A percentile compares a stretch with the other conserved stretches of the same genome.
phyloP scores from a whole-genome alignment of 2,113 vertebrate species.

The Petrocephalus microphthalmus region DNA sequence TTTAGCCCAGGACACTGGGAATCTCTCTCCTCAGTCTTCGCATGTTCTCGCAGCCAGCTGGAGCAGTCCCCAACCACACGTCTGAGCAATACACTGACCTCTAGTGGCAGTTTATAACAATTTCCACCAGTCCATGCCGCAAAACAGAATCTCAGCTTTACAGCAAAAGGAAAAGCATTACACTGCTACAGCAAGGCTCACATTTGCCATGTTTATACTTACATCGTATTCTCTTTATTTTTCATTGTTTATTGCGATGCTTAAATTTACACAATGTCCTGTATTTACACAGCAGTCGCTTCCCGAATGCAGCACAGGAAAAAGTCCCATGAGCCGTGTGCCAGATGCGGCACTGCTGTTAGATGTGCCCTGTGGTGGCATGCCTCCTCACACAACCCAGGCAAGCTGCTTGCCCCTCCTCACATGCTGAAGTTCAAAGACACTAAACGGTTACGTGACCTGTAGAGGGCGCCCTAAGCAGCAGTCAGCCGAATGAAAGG shows the following conservation, averaged over 20 bases:
- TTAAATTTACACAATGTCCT: neutral
- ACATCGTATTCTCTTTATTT: neutral
- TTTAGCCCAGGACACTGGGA: neutral
- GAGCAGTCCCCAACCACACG: neutral
- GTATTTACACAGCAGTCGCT: neutral
- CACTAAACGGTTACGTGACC: constrained; percentile 40
- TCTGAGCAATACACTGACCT: constrained; percentile 28
- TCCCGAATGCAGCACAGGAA: constrained; percentile 32
- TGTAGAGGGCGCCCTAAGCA: constrained; percentile 67
- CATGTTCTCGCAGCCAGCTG: neutral
- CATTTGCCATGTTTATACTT: neutral
- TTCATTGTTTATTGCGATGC: neutral
- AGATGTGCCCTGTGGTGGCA: constrained; percentile 36
- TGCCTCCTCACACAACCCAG: constrained; percentile 31
- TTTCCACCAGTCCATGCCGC: neutral
- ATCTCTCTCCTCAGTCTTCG: neutral
- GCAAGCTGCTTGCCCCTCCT: constrained; percentile 39
- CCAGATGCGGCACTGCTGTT: constrained; percentile 31
- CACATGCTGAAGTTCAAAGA: constrained; percentile 44
- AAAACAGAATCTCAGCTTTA: neutral
- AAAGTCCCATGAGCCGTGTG: constrained; percentile 37
- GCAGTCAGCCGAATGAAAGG: constrained; percentile 29
- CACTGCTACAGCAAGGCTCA: neutral
- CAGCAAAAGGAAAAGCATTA: neutral
- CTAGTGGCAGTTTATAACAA: constrained; percentile 28